phyloP scores from a whole-genome alignment of 1,140 invertebrate species.

The Saxidomus purpurata region DNA sequence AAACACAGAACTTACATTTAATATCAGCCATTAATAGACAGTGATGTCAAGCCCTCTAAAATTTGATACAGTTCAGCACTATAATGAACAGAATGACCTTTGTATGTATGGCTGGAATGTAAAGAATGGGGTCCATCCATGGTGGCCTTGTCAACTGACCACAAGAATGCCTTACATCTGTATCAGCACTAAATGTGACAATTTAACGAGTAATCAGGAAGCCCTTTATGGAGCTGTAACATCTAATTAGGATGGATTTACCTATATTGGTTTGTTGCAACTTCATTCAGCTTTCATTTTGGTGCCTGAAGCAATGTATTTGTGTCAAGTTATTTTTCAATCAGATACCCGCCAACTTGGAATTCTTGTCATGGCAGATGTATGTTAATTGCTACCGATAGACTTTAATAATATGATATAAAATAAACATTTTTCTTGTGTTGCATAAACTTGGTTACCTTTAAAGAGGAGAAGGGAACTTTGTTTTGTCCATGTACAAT shows the following conservation, averaged over 20 bases:
- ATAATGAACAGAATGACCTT: neutral
- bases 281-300: constrained; percentile 21
- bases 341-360: neutral
- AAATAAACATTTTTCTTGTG: no score
- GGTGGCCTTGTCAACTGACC: constrained; percentile 45
- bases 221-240: neutral
- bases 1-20: no score
- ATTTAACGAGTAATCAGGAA: neutral
- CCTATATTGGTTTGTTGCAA: neutral
- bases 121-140: neutral
- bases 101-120: neutral
- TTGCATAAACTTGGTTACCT: no score
- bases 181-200: constrained; percentile 9
- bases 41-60: no score
- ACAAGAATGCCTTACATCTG: constrained; percentile 19
- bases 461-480: no score
- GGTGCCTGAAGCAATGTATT: constrained; percentile 14
- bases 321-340: constrained; percentile 34
- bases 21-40: no score
- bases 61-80: no score
- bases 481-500: no score
- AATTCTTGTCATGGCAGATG: neutral
- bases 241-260: constrained; percentile 40
- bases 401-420: neutral
- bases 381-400: neutral